Evolutionary conservation across 2,888 invertebrate genomes (phyloP), one percentile per base, ranked within the genome.

Genomic region (Ischnus inquisitorius): DNA sequence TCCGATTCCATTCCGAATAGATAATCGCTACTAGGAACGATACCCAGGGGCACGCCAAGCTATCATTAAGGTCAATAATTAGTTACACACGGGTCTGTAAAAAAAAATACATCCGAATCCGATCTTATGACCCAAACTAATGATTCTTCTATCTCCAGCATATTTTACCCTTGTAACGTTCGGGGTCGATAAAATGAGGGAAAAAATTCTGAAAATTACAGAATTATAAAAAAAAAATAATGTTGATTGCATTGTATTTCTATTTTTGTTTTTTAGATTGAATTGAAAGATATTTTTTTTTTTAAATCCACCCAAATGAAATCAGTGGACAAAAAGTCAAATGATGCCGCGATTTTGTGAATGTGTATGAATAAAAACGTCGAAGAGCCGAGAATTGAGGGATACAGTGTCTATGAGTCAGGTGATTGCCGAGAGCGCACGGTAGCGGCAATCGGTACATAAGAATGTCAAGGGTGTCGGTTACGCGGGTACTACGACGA

Each of bases 391-490:
- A 25, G 14, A 22, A 60, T n/a, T 28, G 25, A 14, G n/a, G 28
- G 3, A 14, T 25, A 28, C 28, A 28, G 25, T 8, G 28, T 10
- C 25, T n/a, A 28, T 5, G 28, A 28, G 28, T 28, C 60, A 34
- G 72, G 28, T 34, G 28, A 19, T 5, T 46, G 34, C 19, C 12
- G 34, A 34, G 43, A 19, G 65, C 12, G 67, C 10, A 25, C 3
- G 6, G 3, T 22, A 46, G 34, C 19, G 8, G 14, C 22, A 34
- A 28, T 71, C 34, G 34, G 34, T 39, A 12, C 28, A 64, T 85
- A 92, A 92, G 90, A 91, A 91, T 92, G 91, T 91, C 91, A 92
- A 92, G 92, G 90, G 90, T 92, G 88, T 87, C 89, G 84, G 87
- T 89, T 86, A 86, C 86, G 80, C 46, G 83, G 76, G 85, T 80